These are phyloP conservation scores for Drosophila maculinotata DNA, from an alignment of 2,888 invertebrate species.

Conservation along the genomic window DNA sequence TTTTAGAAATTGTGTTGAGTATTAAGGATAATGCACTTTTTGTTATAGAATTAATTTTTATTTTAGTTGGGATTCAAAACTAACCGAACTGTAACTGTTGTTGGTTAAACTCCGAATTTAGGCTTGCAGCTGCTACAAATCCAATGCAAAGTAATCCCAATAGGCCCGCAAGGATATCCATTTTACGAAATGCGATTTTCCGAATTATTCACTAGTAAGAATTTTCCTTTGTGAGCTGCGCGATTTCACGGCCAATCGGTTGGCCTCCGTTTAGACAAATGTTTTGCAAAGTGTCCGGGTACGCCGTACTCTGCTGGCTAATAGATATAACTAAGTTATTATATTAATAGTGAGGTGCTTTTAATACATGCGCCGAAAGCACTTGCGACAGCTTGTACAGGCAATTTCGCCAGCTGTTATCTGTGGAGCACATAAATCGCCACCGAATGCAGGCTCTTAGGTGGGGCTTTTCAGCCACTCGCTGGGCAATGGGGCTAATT, in stretches of 20 bases:
- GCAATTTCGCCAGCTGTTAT: conserved; percentile 62
- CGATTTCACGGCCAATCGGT: conserved; percentile 57
- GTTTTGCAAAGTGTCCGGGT: conserved; percentile 35
- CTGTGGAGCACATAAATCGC: conserved; percentile 60
- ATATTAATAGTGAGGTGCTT: conserved; percentile 75
- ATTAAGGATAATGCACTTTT: too few species aligned
- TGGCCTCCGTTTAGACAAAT: conserved; percentile 59
- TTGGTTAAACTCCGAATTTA: not conserved
- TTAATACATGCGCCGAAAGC: conserved; percentile 62
- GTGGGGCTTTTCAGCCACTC: conserved; percentile 53
- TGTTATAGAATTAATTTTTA: too few species aligned
- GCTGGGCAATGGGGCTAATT: conserved; percentile 51
- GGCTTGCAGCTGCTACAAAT: conserved; percentile 25
- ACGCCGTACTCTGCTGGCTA: conserved; percentile 47
- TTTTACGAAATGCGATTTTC: conserved; percentile 4
- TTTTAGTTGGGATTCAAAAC: conserved; percentile 4
- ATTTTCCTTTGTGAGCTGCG: conserved; percentile 6
- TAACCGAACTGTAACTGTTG: conserved; percentile 29
- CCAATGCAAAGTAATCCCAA: conserved; percentile 29
- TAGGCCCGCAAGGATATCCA: conserved; percentile 27
- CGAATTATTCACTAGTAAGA: not conserved
- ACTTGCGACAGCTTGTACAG: conserved; percentile 66
- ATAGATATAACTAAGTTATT: conserved; percentile 79
- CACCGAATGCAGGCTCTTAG: conserved; percentile 41
- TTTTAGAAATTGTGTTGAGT: too few species aligned